phyloP scores from a whole-genome alignment of 2,797 vertebrate genomes.

The Bufotes viridis region DNA sequence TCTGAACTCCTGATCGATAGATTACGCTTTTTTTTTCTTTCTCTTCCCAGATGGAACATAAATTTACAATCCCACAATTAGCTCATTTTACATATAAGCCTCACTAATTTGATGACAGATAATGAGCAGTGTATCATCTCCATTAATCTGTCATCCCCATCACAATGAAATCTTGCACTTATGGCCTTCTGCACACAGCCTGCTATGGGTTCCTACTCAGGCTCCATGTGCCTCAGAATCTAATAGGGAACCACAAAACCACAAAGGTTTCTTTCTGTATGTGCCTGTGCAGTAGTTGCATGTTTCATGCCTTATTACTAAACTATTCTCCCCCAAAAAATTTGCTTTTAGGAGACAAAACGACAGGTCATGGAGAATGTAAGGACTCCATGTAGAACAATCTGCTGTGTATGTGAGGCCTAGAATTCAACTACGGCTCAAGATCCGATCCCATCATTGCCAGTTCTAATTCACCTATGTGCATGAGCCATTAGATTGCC shows the following conservation, averaged over 20 bases:
- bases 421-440: neutral
- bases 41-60: neutral
- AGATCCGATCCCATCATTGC: too few relatives aligned
- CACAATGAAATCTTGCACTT: neutral
- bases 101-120: constrained; percentile 1
- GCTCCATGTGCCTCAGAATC: neutral
- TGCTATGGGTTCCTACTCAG: neutral
- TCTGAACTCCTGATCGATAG: constrained; percentile 15
- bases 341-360: too few relatives aligned
- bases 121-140: constrained; percentile 2
- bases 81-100: constrained; percentile 5
- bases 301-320: too few relatives aligned
- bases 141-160: constrained; percentile 23
- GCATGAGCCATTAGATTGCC: too few relatives aligned
- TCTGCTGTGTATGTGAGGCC: too few relatives aligned
- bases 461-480: too few relatives aligned
- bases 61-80: neutral
- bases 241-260: neutral
- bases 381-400: too few relatives aligned
- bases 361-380: too few relatives aligned
- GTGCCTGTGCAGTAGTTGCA: too few relatives aligned
- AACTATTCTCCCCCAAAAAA: too few relatives aligned
- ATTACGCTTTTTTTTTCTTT: constrained; percentile 1
- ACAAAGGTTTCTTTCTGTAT: too few relatives aligned
- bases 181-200: neutral